Evolutionary conservation across 2,113 vertebrate genomes (phyloP), one percentile per base, ranked within the genome.

Genomic region (Nesoenas mayeri): DNA sequence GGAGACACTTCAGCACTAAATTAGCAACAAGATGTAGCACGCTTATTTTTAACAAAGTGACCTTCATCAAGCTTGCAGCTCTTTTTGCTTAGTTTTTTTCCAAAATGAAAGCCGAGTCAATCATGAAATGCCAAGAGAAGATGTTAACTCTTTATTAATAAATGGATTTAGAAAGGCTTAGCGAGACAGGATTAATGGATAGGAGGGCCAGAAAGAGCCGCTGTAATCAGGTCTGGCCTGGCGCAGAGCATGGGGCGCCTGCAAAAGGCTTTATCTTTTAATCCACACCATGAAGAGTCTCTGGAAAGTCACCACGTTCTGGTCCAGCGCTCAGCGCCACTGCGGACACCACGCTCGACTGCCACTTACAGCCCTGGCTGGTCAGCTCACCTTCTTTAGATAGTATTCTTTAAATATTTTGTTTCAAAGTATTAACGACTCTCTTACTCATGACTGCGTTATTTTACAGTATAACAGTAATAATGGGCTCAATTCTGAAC

Each of bases 141-240:
- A 75, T 67, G 53, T 87, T 92, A 96, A 87, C 85, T 91, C 89
- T 96, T 97, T 96, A 96, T 93, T 96, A 85, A 94, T 70, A 80
- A 94, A 93, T 77, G 79, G 80, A 69, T 91, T 94, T 79, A 91
- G 70, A 69, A 96, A 86, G 77, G 88, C 86, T 97, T 94, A 92
- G 77, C 3, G 18, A 92, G 95, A 85, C 57, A 93, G 95, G 93
- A 80, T 87, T 84, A 88, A 94, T 92, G 91, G 92, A 81, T 90
- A 12, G 58, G 60, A 31, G 53, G 83, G 79, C 61, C 77, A 89
- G 92, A 78, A 69, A 48, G 75, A 61, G 61, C 57, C 10, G 7
- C 85, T 70, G 44, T 81, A 51, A 90, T 83, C 88, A 34, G 16
- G 60, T 18, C 36, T 64, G 93, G 57, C 74, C 85, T 58, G 81